These are phyloP conservation scores for Radopholus similis DNA, from an alignment of 1,140 invertebrate species.

Conservation along the genomic window DNA sequence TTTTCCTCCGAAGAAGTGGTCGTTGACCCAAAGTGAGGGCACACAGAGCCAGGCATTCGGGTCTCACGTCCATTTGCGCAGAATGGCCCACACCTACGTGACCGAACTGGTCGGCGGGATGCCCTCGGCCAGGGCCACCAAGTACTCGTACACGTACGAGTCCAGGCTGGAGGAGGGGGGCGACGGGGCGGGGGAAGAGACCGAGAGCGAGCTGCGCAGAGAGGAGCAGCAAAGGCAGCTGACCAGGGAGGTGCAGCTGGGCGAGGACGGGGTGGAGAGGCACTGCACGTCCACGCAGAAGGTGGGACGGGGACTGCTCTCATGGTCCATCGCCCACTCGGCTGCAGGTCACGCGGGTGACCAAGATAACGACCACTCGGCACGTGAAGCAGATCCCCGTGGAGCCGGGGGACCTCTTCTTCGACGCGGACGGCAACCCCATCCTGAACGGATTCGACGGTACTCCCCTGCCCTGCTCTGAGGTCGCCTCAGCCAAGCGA, in stretches of 20 bases:
- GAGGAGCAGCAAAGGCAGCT: conserved; percentile 14
- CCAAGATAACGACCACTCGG: conserved; percentile 59
- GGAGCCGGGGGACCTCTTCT: conserved; percentile 48
- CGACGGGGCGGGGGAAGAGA: conserved; percentile 13
- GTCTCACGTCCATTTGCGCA: conserved; percentile 19
- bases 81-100: conserved; percentile 58
- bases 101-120: conserved; percentile 50
- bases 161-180: conserved; percentile 49
- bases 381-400: conserved; percentile 56
- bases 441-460: conserved; percentile 46
- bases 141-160: conserved; percentile 57
- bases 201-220: conserved; percentile 5
- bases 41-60: too few species aligned
- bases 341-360: conserved; percentile 56
- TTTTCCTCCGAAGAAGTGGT: conserved; percentile 52
- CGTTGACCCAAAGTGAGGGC: conserved; percentile 51
- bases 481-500: too few species aligned
- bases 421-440: conserved; percentile 55
- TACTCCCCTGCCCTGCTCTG: neutral
- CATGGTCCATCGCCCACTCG: neutral
- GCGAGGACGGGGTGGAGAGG: conserved; percentile 35
- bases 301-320: conserved; percentile 18
- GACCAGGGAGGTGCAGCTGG: neutral
- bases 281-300: conserved; percentile 57
- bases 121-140: conserved; percentile 46